Evolutionary conservation across 2,113 vertebrate genomes (phyloP).

Genomic region (Trichechus manatus): DNA sequence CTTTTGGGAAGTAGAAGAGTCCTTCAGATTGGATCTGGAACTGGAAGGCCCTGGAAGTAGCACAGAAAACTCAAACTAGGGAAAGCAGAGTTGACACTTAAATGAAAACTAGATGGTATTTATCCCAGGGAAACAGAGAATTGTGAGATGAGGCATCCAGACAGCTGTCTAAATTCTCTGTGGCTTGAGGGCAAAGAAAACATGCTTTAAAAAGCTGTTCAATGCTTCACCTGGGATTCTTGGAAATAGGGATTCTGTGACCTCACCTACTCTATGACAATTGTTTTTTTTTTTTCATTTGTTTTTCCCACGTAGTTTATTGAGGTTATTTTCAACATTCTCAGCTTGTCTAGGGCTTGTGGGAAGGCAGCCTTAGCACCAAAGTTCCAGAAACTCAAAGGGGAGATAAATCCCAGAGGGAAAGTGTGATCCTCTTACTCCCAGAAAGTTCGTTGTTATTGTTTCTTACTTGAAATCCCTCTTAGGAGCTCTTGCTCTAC

Average conservation of each 20-base stretch:
- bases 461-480: neutral
- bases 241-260: conserved; percentile 26
- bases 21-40: neutral
- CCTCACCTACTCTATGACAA: conserved; percentile 4
- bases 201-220: neutral
- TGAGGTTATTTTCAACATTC: conserved; percentile 46
- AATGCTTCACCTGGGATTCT: conserved; percentile 8
- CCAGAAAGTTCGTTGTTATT: conserved; percentile 11
- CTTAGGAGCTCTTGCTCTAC: neutral
- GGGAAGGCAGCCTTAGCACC: neutral
- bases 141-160: neutral
- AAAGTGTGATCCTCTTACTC: neutral
- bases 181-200: conserved; percentile 26
- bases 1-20: neutral
- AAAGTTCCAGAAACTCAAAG: conserved; percentile 13
- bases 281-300: conserved; percentile 6
- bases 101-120: conserved; percentile 15
- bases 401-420: neutral
- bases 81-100: conserved; percentile 30
- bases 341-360: conserved; percentile 14
- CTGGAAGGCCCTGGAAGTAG: neutral
- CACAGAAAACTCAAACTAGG: neutral
- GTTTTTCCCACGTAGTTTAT: neutral
- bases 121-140: conserved; percentile 31
- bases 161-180: neutral